Evolutionary conservation across 2,113 vertebrate genomes (phyloP).

Genomic region (Origma solitaria): DNA sequence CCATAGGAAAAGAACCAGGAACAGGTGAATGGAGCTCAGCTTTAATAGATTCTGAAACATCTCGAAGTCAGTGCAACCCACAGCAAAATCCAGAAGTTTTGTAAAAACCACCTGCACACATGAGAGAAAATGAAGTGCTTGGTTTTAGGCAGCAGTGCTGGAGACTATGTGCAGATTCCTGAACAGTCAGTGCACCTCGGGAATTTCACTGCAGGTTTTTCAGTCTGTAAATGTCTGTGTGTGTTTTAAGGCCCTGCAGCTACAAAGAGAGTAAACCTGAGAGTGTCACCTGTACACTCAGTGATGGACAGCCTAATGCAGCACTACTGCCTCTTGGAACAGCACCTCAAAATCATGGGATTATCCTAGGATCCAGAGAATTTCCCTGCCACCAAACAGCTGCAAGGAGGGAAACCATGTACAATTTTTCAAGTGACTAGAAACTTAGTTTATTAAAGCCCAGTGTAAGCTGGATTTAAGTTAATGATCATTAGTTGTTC

Average conservation of each 20-base stretch:
- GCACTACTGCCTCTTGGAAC: neutral
- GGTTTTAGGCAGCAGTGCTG: slow-evolving; percentile 17
- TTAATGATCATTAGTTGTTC: neutral
- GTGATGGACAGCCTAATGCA: neutral
- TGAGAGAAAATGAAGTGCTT: neutral
- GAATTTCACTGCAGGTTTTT: neutral
- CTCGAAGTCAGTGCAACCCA: slow-evolving; percentile 48
- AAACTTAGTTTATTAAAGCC: neutral
- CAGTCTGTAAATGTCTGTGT: neutral
- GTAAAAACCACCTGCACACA: slow-evolving; percentile 9
- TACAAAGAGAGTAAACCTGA: neutral
- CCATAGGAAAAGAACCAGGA: neutral
- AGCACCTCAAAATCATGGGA: neutral
- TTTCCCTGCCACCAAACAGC: neutral
- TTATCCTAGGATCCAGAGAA: neutral
- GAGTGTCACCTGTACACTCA: neutral
- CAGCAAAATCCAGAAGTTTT: neutral
- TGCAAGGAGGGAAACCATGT: slow-evolving; percentile 3
- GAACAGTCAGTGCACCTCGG: neutral
- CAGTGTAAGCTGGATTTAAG: slow-evolving; percentile 4
- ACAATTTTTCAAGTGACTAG: neutral
- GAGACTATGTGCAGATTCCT: neutral
- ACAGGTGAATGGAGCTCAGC: neutral
- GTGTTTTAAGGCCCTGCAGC: neutral
- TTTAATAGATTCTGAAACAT: slow-evolving; percentile 35